Evolutionary conservation across 1,140 invertebrate species (phyloP).

Genomic region (Euglossa dilemma): DNA sequence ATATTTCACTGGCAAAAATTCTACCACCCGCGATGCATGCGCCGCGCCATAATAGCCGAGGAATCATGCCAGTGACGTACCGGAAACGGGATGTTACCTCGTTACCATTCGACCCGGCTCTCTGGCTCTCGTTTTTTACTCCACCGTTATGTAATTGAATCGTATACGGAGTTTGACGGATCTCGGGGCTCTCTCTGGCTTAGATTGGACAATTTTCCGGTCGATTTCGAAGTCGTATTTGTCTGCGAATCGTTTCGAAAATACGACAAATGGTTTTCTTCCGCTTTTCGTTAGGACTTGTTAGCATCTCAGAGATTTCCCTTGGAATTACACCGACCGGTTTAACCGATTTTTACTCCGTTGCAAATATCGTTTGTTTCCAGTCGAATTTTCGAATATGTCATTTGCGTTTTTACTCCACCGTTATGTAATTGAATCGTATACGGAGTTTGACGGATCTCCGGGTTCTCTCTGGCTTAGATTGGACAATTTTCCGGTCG

Average conservation of each 20-base stretch:
- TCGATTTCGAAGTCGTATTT: too few species aligned
- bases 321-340: too few species aligned
- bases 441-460: not conserved
- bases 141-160: not conserved
- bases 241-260: too few species aligned
- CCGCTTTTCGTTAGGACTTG: too few species aligned
- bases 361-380: too few species aligned
- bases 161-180: too few species aligned
- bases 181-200: not conserved
- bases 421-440: not conserved
- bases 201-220: not conserved
- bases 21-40: constrained; percentile 45
- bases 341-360: too few species aligned
- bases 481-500: not conserved
- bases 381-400: too few species aligned
- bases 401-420: not conserved
- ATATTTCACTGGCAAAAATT: constrained; percentile 72
- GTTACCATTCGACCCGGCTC: not conserved
- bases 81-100: not conserved
- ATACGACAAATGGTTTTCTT: too few species aligned
- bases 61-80: constrained; percentile 40
- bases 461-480: not conserved
- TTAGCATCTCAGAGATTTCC: too few species aligned
- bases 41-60: constrained; percentile 29
- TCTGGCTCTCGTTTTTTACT: not conserved